A percentile compares a stretch with the other conserved stretches of the same genome.
phyloP scores from a whole-genome alignment of 2,888 invertebrate genomes.

The Terebella lapidaria region DNA sequence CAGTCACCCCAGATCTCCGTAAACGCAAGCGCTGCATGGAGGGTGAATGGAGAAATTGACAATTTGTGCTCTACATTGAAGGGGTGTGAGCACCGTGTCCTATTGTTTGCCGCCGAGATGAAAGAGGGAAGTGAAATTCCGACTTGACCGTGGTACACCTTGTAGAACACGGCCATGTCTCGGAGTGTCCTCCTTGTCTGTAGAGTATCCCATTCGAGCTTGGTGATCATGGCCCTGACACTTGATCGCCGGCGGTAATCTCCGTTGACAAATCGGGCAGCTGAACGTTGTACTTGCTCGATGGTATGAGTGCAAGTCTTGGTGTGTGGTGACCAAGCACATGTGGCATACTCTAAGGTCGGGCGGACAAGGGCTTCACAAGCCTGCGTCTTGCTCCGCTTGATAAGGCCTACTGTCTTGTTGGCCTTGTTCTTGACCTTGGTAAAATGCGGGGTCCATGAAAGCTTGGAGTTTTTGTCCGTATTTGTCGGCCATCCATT shows the following conservation, averaged over 20 bases:
- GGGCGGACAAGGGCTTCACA: not conserved
- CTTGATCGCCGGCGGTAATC: not conserved
- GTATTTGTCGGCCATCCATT: not conserved
- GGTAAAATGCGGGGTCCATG: not conserved
- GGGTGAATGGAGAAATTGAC: too few relatives aligned
- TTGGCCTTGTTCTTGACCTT: not conserved
- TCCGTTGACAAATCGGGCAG: not conserved
- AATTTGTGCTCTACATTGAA: too few relatives aligned
- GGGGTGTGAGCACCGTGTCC: too few relatives aligned
- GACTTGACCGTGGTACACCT: too few relatives aligned
- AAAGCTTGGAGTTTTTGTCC: not conserved
- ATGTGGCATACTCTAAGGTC: not conserved
- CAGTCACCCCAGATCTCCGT: too few relatives aligned
- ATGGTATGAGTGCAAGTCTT: not conserved
- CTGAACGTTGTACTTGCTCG: not conserved
- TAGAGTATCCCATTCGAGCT: not conserved
- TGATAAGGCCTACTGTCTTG: constrained; percentile 1
- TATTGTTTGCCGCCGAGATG: too few relatives aligned
- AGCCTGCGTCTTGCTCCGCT: not conserved
- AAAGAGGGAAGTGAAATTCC: too few relatives aligned
- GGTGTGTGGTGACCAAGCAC: not conserved
- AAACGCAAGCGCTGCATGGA: too few relatives aligned
- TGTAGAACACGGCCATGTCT: too few relatives aligned
- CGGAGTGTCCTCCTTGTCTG: too few relatives aligned
- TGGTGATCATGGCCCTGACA: not conserved